phyloP scores from a whole-genome alignment of 92 coral and sea anemone genomes.

The Porites cylindrica region DNA sequence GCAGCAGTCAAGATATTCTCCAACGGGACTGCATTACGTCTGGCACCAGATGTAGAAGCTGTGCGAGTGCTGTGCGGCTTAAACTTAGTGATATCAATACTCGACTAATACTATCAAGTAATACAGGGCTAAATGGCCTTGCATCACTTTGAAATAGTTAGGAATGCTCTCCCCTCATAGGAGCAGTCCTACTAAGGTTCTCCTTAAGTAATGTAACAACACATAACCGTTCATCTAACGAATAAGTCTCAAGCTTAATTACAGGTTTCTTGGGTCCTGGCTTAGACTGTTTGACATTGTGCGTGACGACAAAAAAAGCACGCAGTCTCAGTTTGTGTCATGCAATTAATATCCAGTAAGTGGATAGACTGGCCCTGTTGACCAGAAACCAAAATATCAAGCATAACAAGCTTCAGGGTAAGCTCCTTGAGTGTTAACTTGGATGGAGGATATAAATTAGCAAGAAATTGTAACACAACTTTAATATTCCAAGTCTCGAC shows the following conservation, averaged over 20 bases:
- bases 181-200: background rate
- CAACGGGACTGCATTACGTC: constrained; percentile 2
- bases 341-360: constrained; percentile 14
- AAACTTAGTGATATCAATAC: constrained; percentile 20
- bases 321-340: constrained; percentile 20
- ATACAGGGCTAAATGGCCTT: constrained; percentile 11
- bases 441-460: constrained; percentile 11
- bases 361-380: constrained; percentile 19
- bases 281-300: background rate
- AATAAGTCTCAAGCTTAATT: constrained; percentile 16
- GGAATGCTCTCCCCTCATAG: background rate
- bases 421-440: constrained; percentile 2
- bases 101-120: background rate
- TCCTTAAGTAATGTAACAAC: constrained; percentile 4
- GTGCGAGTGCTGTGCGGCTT: constrained; percentile 43
- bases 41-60: constrained; percentile 57
- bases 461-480: constrained; percentile 29
- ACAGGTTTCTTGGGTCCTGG: constrained; percentile 24
- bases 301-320: constrained; percentile 6
- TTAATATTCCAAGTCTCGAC: constrained; percentile 18
- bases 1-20: constrained; percentile 31
- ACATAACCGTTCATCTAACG: constrained; percentile 16
- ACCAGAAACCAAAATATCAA: background rate
- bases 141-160: constrained; percentile 2
- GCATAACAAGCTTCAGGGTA: constrained; percentile 24